Evolutionary conservation across 2,888 invertebrate species (phyloP), one percentile per base, ranked within the genome.

Genomic region (Disparrhopalites patrizii): DNA sequence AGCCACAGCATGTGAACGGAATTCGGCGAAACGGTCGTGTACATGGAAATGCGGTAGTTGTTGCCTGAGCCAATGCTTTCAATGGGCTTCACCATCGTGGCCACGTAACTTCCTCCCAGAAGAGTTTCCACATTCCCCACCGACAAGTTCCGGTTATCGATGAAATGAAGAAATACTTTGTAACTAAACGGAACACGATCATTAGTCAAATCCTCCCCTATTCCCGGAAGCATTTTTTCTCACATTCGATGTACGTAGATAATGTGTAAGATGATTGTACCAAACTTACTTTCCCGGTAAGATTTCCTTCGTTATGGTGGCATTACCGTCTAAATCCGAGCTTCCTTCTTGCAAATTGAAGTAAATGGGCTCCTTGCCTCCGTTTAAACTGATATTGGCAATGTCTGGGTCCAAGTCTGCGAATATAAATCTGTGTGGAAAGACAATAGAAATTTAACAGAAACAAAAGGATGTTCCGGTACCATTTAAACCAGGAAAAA

Each of bases 1-100:
- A 94, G 85, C 88, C 87, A 90, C 3, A 85, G 79, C 76, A 90
- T 85, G 68, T 86, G 85, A 3, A 89, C 79, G 28, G 83, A 84
- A 77, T 88, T 88, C 18, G 86, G 84, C 0, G 83, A 82, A 47
- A 86, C 85, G 75, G 87, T 84, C 0, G 83, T 82, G 73, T 83
- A 85, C 47, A 47, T 15, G 2, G 20, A 23, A 3, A 47, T 23
- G 20, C 23, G 20, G 47, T 47, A 47, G n/a, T n/a, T n/a, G n/a
- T n/a, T n/a, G n/a, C n/a, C n/a, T n/a, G n/a, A n/a, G n/a, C n/a
- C n/a, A n/a, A n/a, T n/a, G n/a, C n/a, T n/a, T n/a, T n/a, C n/a
- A n/a, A n/a, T n/a, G n/a, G n/a, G n/a, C 7, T 50, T 47, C 4
- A 28, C 18, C 10, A 66, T 15, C 20, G 62, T 30, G 8, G 61